Base-by-base conservation (phyloP, 1,140 invertebrate genomes). In the Drosophila parabipectinata region DNA sequence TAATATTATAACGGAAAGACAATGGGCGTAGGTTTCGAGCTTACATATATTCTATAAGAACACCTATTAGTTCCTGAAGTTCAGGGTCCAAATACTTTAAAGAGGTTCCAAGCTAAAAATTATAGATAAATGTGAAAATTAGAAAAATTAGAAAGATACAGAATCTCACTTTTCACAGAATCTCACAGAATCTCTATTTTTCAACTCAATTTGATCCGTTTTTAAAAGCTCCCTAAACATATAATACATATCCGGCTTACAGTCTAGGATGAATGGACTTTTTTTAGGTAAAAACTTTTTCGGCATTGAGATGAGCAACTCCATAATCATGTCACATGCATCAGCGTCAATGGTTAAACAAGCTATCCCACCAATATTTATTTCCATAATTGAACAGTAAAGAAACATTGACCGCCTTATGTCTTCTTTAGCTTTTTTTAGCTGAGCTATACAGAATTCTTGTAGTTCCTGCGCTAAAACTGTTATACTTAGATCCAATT, bases 191-290 rank as follows among this genome's bases (percentile, higher is more conserved):
- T n/a, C n/a, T n/a, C 55, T 62, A 28, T 18, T 80, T 10, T 63
- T 73, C 48, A 80, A 47, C 1, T n/a, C 8, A 7, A 57, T 47
- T 0, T 59, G 6, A 6, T 54, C 6, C 9, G 37, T 14, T 4
- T 24, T 44, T 3, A 77, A 48, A 0, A 85, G 21, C 7, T 51
- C 37, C 1, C 77, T 68, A 15, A 85, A 74, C 4, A 32, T 15
- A 2, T 37, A 24, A 24, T 85, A 52, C 73, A 85, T 85, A 7
- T 77, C 63, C 30, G 24, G 3, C 0, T 72, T 9, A 47, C 75
- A 74, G 1, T 1, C 32, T 7, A 50, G 24, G 7, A 14, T 2
- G 5, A 67, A n/a, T 0, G 14, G 4, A 32, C 44, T 21, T 9
- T 6, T 2, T 6, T 56, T 21, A 8, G 45, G 9, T 2, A 54